Evolutionary conservation across 2,888 invertebrate species (phyloP).

Genomic region (Cryptus viduatorius): DNA sequence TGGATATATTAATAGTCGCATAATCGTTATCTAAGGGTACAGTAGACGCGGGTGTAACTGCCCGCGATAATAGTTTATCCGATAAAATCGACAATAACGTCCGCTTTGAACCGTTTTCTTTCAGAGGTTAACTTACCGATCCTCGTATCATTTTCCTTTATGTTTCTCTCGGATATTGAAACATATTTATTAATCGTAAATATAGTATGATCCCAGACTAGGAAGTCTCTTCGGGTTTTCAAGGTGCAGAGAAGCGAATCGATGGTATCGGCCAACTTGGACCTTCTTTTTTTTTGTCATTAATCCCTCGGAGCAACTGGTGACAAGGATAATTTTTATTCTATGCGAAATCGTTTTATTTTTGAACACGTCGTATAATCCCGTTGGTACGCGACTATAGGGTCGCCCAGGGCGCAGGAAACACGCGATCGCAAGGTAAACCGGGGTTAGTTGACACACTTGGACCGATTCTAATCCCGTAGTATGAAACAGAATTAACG

Average conservation of each 20-base stretch:
- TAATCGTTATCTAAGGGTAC: constrained; percentile 58
- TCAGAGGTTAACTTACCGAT: neutral
- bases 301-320: neutral
- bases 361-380: neutral
- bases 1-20: constrained; percentile 46
- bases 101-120: constrained; percentile 31
- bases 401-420: constrained; percentile 32
- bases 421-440: neutral
- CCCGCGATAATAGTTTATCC: constrained; percentile 43
- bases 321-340: constrained; percentile 11
- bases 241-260: neutral
- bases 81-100: constrained; percentile 60
- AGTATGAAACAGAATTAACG: neutral
- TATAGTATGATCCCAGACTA: constrained; percentile 17
- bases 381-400: constrained; percentile 11
- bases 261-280: neutral
- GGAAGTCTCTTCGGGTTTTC: constrained; percentile 29
- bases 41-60: constrained; percentile 42
- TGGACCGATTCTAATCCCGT: neutral
- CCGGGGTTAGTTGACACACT: constrained; percentile 8
- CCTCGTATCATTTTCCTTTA: constrained; percentile 1
- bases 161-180: constrained; percentile 12
- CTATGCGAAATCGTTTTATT: neutral
- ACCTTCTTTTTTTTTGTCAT: constrained; percentile 2
- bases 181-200: constrained; percentile 39